Evolutionary conservation across 2,113 vertebrate genomes (phyloP).

Genomic region (Callorhinus ursinus): DNA sequence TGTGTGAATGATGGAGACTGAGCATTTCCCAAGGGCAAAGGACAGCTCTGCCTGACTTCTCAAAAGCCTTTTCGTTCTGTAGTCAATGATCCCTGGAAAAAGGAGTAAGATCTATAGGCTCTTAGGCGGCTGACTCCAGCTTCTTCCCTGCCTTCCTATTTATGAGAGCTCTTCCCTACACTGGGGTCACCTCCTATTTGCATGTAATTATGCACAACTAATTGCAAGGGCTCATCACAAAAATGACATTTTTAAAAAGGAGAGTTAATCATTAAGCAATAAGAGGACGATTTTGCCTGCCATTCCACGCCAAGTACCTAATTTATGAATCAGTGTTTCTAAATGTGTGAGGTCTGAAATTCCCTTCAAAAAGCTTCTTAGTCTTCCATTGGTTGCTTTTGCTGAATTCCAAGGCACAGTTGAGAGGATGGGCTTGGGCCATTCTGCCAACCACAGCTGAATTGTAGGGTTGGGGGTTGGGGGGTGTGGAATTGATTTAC

Average conservation of each 20-base stretch:
- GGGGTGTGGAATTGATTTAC: background rate
- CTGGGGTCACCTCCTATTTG: background rate
- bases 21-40: background rate
- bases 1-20: background rate
- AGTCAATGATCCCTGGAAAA: background rate
- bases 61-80: background rate
- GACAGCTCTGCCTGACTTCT: background rate
- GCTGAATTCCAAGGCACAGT: background rate
- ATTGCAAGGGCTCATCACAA: background rate
- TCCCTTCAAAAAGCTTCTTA: background rate
- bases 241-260: background rate
- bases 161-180: background rate
- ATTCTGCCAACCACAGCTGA: background rate
- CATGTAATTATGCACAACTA: background rate
- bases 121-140: background rate
- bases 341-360: background rate
- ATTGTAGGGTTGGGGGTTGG: background rate
- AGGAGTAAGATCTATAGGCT: no score
- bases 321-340: background rate
- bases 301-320: background rate
- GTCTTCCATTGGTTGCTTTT: background rate
- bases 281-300: background rate
- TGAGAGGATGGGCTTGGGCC: background rate
- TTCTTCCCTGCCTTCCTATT: background rate
- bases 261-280: background rate